Conservation (phyloP, 2,797 vertebrate genomes). For the Distichodus sexfasciatus region DNA sequence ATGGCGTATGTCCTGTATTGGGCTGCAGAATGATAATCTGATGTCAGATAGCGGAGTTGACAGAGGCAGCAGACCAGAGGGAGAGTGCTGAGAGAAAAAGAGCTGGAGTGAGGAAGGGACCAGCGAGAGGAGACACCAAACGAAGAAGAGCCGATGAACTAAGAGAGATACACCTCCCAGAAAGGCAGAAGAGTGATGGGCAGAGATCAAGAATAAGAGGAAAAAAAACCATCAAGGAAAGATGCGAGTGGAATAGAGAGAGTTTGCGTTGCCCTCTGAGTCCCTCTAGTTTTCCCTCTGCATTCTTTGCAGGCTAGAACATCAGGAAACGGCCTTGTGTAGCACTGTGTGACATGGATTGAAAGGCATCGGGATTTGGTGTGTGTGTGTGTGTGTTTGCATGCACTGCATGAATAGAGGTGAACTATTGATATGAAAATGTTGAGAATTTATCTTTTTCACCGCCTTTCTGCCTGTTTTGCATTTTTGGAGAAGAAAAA, state of each 20-base stretch:
- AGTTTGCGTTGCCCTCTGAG: too few species aligned
- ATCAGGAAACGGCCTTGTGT: slow-evolving; percentile 59
- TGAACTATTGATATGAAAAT: too few species aligned
- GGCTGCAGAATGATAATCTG: slow-evolving; percentile 70
- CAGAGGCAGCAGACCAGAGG: slow-evolving; percentile 67
- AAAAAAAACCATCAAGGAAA: slow-evolving; percentile 25
- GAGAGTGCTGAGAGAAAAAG: slow-evolving; percentile 40
- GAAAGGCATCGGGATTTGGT: too few species aligned
- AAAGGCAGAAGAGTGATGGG: not conserved
- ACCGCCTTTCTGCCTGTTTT: too few species aligned
- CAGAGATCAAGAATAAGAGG: not conserved
- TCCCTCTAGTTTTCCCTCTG: slow-evolving; percentile 46
- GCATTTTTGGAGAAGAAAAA: too few species aligned
- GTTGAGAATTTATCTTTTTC: too few species aligned
- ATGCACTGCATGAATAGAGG: too few species aligned
- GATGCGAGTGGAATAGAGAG: not conserved
- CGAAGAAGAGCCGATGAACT: not conserved
- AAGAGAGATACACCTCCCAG: not conserved
- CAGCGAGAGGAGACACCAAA: not conserved
- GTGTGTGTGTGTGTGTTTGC: slow-evolving; percentile 30
- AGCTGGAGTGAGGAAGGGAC: not conserved
- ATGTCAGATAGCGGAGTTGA: slow-evolving; percentile 69
- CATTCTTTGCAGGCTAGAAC: slow-evolving; percentile 42
- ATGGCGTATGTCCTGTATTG: slow-evolving; percentile 70
- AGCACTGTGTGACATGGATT: slow-evolving; percentile 56